Evolutionary conservation across 35 echinoderm and acorn worm genomes (phyloP).

Genomic region (Lytechinus variegatus): DNA sequence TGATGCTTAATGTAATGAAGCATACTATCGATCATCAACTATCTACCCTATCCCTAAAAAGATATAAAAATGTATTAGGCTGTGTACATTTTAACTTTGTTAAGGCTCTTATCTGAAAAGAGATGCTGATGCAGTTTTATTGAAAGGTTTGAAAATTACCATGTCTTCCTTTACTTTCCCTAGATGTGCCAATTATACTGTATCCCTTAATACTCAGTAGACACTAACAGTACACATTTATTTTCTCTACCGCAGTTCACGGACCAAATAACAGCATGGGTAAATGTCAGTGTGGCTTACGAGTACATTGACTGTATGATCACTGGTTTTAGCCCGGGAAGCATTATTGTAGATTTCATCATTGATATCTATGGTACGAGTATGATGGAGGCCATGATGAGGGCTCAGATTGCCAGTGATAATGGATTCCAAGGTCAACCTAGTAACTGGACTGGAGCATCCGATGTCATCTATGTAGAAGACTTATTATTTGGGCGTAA

Average conservation of each 20-base stretch:
- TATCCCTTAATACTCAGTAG: neutral
- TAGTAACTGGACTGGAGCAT: neutral
- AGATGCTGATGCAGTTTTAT: too few species aligned
- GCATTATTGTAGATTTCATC: constrained; percentile 10
- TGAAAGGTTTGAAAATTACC: too few species aligned
- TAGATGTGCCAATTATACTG: neutral
- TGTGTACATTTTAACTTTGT: too few species aligned
- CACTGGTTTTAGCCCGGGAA: constrained; percentile 9
- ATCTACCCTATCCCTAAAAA: too few species aligned
- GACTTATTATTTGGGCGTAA: neutral
- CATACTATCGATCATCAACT: too few species aligned
- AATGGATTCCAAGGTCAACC: neutral
- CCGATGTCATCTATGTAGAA: neutral
- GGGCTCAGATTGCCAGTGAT: neutral
- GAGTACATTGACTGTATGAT: neutral
- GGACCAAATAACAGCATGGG: neutral
- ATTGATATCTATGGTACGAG: neutral
- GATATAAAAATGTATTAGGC: too few species aligned
- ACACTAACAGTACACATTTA: neutral
- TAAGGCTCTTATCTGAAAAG: too few species aligned
- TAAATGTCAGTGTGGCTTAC: constrained; percentile 16
- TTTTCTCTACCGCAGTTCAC: neutral
- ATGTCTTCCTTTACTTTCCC: neutral
- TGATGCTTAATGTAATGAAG: too few species aligned
- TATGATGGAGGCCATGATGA: neutral